Evolutionary conservation across 2,797 vertebrate genomes (phyloP).

Genomic region (Paedocypris micromegethes): DNA sequence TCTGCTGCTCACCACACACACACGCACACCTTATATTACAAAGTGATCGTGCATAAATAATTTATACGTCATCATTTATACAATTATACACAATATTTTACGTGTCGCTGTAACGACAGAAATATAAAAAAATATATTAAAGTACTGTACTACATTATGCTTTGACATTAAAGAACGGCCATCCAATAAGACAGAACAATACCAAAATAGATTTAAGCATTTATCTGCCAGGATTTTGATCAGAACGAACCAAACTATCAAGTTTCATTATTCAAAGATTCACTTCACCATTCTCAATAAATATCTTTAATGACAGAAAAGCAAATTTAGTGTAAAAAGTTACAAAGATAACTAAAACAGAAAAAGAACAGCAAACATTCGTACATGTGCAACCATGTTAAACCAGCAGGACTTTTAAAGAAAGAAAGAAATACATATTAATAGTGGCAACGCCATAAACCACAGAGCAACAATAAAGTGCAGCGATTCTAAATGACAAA

Average conservation of each 20-base stretch:
- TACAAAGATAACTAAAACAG: conserved; percentile 47
- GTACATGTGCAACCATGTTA: conserved; percentile 44
- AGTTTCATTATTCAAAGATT: conserved; percentile 13
- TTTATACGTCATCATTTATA: conserved; percentile 55
- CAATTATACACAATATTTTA: conserved; percentile 5
- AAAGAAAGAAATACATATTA: conserved; percentile 11
- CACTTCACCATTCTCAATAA: conserved; percentile 46
- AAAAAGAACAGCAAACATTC: conserved; percentile 18
- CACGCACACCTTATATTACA: conserved; percentile 55
- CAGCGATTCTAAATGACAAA: conserved; percentile 31
- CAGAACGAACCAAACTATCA: neutral
- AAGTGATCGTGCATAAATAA: conserved; percentile 42
- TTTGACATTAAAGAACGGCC: too few relatives aligned
- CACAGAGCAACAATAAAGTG: conserved; percentile 44
- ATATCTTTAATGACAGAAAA: conserved; percentile 44
- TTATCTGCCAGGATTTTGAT: neutral
- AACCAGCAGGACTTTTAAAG: neutral
- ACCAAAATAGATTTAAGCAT: neutral
- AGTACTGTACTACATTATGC: too few relatives aligned
- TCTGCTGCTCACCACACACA: conserved; percentile 49
- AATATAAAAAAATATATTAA: too few relatives aligned
- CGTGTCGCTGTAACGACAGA: too few relatives aligned
- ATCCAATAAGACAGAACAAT: neutral
- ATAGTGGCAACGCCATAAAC: conserved; percentile 34
- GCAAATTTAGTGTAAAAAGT: conserved; percentile 48